These are phyloP conservation scores for Clangula hyemalis DNA, from an alignment of 2,797 vertebrate genomes.

Conservation along the genomic window DNA sequence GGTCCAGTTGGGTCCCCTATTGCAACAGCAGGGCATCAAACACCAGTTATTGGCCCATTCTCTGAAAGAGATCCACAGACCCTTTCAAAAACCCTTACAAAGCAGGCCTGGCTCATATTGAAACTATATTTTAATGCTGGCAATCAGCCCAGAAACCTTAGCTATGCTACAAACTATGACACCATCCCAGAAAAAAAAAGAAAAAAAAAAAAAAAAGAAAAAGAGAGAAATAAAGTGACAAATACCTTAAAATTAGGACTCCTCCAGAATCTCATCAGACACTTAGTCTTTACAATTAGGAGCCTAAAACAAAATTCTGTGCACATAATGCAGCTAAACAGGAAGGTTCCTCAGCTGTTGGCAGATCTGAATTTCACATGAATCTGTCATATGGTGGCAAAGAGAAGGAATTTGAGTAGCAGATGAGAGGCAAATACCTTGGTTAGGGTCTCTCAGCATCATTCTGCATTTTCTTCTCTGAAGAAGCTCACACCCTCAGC, in stretches of 20 bases:
- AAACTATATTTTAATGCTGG: background rate
- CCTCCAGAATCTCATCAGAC: background rate
- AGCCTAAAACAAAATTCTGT: background rate
- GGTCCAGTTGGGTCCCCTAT: background rate
- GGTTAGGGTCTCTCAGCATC: background rate
- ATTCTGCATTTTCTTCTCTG: background rate
- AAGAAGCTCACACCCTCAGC: background rate
- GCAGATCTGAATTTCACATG: constrained; percentile 18
- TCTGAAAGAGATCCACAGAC: background rate
- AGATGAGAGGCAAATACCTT: background rate
- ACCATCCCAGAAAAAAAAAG: background rate
- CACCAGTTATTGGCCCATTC: background rate
- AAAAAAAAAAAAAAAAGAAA: too few species aligned
- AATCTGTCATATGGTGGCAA: background rate
- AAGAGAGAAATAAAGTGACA: background rate
- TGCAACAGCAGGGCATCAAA: background rate
- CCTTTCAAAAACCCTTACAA: background rate
- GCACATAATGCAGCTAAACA: background rate
- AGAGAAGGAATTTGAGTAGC: constrained; percentile 2
- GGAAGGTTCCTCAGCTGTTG: background rate
- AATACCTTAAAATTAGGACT: background rate
- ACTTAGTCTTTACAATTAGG: background rate
- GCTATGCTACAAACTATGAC: background rate
- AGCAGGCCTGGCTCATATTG: background rate
- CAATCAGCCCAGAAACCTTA: background rate